Base-by-base conservation (phyloP, 53 echinoderm and acorn worm species). In the Stichopus horrens region DNA sequence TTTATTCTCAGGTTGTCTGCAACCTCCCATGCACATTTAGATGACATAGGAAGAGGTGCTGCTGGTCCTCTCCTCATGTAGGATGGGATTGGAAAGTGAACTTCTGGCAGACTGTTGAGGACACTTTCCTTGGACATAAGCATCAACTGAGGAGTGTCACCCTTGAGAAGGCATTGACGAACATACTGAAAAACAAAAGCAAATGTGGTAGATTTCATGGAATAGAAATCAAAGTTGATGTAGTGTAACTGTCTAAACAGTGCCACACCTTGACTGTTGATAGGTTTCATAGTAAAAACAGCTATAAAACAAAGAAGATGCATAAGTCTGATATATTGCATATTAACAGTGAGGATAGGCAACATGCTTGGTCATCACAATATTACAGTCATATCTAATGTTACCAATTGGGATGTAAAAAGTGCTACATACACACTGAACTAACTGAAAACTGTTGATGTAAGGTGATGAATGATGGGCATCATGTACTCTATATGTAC, bases 71-170 rank as follows among this genome's bases (percentile, higher is more conserved):
- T 90, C 86, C 95, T 89, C 95, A 95, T 95, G 91, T 97, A 97
- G 74, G 98, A 92, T 19, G 98, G 98, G 53, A 94, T 88, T 9
- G 91, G 91, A 73, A 95, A 93, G 21, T 88, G 83, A 52, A 95
- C 94, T 52, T 95, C 92, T 4, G 98, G 98, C 52, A 97, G 91
- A 76, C 98, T 95, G 89, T 92, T 93, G 9, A 97, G 89, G 68
- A 97, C 93, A 20, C 94, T 94, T 22, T 97, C 98, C 83, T 94
- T 95, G 37, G 98, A 95, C 98, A 97, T 97, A 75, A 97, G 88
- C 95, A 97, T 95, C 75, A 97, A 88, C 74, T 97, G 92, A 14
- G 98, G 98, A 51, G 86, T 91, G 68, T 97, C 91, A 54, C 92
- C 90, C 74, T 93, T 91, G 3, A 95, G 89, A 19, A 97, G 89